Evolutionary conservation across 2,113 vertebrate species (phyloP).

Genomic region (Symphodus melops): DNA sequence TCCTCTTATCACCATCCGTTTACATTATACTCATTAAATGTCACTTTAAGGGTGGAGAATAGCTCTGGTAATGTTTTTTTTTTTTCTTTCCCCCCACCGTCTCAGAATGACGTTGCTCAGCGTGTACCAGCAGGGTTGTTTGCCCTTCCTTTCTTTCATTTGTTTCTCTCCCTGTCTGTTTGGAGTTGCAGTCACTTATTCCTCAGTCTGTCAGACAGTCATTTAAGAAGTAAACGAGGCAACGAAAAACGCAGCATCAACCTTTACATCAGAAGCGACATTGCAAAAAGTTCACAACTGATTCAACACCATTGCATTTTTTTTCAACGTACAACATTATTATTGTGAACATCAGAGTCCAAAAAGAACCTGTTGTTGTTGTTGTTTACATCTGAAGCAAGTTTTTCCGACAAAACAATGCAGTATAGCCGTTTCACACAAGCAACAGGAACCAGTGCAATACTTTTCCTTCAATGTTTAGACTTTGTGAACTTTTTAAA

Average conservation of each 20-base stretch:
- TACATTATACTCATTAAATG: conserved; percentile 25
- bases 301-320: conserved; percentile 46
- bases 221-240: conserved; percentile 40
- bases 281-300: conserved; percentile 54
- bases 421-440: conserved; percentile 48
- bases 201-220: conserved; percentile 40
- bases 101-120: conserved; percentile 18
- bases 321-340: conserved; percentile 61
- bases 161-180: conserved; percentile 13
- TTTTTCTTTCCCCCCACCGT: conserved; percentile 5
- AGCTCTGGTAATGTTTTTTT: conserved; percentile 47
- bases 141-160: conserved; percentile 17
- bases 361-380: conserved; percentile 28
- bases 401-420: conserved; percentile 42
- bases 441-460: conserved; percentile 70
- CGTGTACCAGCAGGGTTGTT: conserved; percentile 31
- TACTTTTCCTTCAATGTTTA: conserved; percentile 63
- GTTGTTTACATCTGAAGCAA: conserved; percentile 65
- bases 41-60: conserved; percentile 48
- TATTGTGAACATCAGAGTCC: conserved; percentile 60
- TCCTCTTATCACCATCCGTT: conserved; percentile 23
- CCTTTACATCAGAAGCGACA: conserved; percentile 60
- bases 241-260: conserved; percentile 18
- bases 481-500: conserved; percentile 35
- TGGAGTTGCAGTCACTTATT: conserved; percentile 39